Base-by-base conservation (phyloP, 2,888 invertebrate species). In the Sceliomorpha sp. region DNA sequence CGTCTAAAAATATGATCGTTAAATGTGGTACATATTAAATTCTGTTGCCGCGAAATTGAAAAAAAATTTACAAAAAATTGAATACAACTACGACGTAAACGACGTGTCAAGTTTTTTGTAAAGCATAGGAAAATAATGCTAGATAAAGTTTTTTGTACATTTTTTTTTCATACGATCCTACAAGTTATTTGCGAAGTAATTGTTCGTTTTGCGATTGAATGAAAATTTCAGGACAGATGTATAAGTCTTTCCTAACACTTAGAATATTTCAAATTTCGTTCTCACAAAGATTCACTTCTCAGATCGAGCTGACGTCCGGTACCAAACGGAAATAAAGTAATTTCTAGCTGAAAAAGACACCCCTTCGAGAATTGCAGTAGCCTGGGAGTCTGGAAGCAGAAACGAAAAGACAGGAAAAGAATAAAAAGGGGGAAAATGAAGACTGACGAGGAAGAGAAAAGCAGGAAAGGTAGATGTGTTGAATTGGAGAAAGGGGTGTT, bases 401-500 rank as follows among this genome's bases (percentile, higher is more conserved):
- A 17, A 29, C 40, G 17, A 31, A 37, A n/a, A 37, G 13, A 32
- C 7, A 37, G n/a, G 12, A 10, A 32, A 10, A 32, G 8, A 26
- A 24, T 5, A 13, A 24, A 36, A 40, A 34, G 39, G n/a, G 27
- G 13, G 24, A 31, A 29, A 37, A 42, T 8, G 47, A 66, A 48
- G 29, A 34, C 32, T 10, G 32, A 32, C 32, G 32, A 12, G 5
- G 12, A 29, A 5, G 27, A 42, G 34, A 39, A 42, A 37, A 12
- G 37, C 29, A 24, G 17, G 27, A 27, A 9, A 12, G 48, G 27
- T 55, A 20, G 26, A 51, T 45, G 48, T 31, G 37, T 29, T 37
- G 59, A 31, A 37, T 51, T 37, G 24, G 10, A 44, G 58, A 32
- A 48, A 45, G 32, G 58, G 37, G 36, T 53, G 66, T 62, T 44